These are phyloP conservation scores for Limnephilus marmoratus DNA, from an alignment of 2,888 invertebrate genomes.

Conservation along the genomic window DNA sequence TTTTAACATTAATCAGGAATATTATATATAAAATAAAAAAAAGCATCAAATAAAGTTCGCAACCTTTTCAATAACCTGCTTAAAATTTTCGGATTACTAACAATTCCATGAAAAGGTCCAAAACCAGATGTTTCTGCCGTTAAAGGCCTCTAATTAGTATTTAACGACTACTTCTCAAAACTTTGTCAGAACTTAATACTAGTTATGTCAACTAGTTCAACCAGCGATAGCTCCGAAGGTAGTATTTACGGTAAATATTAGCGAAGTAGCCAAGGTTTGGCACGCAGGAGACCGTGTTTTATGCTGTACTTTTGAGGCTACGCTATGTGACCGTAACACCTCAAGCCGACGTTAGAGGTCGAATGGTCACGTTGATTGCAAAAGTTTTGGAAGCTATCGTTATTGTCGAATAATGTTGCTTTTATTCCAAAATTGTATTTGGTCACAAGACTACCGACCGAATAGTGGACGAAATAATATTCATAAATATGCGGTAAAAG, in stretches of 20 bases:
- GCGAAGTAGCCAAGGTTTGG: constrained; percentile 17
- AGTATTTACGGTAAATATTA: constrained; percentile 28
- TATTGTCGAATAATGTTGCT: constrained; percentile 17
- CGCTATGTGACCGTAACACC: constrained; percentile 26
- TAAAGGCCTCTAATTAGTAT: constrained; percentile 22
- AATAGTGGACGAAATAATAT: not conserved
- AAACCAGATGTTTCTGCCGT: constrained; percentile 8
- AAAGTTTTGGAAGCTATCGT: constrained; percentile 46
- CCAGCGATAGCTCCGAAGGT: constrained; percentile 31
- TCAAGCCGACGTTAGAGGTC: constrained; percentile 3
- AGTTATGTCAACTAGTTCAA: constrained; percentile 33
- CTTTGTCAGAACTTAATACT: constrained; percentile 41
- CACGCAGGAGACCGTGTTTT: constrained; percentile 25
- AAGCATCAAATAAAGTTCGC: not conserved
- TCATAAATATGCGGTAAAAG: not conserved
- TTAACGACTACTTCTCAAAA: constrained; percentile 25
- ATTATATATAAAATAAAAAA: not conserved
- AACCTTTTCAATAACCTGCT: not conserved
- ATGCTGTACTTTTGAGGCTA: constrained; percentile 26
- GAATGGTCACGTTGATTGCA: constrained; percentile 48
- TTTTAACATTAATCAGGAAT: not conserved
- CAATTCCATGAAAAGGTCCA: not conserved
- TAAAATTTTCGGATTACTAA: not conserved
- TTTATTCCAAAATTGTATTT: constrained; percentile 8
- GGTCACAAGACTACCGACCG: not conserved